A percentile compares a stretch with the other conserved stretches of the same genome.
These are phyloP conservation scores for Eurypyga helias DNA, from an alignment of 2,113 vertebrate genomes.

Conservation along the genomic window DNA sequence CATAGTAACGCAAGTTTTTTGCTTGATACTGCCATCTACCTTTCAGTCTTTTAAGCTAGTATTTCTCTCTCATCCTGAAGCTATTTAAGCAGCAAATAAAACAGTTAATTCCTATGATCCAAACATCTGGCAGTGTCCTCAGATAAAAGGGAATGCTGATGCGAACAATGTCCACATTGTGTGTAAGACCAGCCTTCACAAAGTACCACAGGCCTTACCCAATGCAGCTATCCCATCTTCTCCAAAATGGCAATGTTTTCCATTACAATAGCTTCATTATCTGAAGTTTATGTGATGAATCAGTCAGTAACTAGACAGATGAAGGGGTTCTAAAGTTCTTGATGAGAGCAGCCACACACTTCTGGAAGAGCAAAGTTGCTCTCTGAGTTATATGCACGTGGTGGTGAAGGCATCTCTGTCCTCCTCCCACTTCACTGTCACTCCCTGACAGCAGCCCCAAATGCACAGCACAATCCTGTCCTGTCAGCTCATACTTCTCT, in stretches of 20 bases:
- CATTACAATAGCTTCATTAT: neutral
- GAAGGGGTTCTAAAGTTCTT: neutral
- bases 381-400: neutral
- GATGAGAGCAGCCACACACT: neutral
- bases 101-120: neutral
- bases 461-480: neutral
- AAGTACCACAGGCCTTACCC: neutral
- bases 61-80: neutral
- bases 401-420: neutral
- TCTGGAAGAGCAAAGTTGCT: neutral
- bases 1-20: neutral
- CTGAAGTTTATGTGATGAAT: neutral
- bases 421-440: neutral
- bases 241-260: neutral
- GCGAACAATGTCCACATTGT: neutral
- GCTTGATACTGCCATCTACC: neutral
- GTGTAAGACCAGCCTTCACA: neutral
- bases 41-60: neutral
- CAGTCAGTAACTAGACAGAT: neutral
- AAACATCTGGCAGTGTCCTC: neutral
- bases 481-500: neutral
- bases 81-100: neutral
- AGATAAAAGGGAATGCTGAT: neutral
- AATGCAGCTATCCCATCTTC: neutral
- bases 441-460: neutral